Percentiles rank a stretch among this genome's conserved stretches.
Evolutionary conservation across 2,888 invertebrate species (phyloP).

Genomic region (Leptinotarsa tumamoca): DNA sequence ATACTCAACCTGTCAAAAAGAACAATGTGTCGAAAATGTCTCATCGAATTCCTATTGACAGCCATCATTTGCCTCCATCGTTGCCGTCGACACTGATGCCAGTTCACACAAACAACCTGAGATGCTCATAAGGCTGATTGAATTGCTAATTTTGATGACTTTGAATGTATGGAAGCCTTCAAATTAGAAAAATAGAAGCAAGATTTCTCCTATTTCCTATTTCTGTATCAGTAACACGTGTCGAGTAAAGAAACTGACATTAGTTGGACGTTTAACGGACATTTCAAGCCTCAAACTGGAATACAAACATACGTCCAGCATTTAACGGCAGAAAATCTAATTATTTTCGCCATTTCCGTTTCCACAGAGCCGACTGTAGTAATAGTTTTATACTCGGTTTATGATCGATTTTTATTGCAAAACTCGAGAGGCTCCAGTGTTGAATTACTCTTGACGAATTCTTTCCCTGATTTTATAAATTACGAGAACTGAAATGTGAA

Average conservation of each 20-base stretch:
- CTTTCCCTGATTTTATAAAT: no score
- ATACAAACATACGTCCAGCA: slow-evolving; percentile 5
- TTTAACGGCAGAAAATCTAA: slow-evolving; percentile 12
- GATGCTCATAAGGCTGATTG: no score
- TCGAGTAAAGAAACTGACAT: not conserved
- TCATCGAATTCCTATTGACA: no score
- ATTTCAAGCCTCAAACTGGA: slow-evolving; percentile 1
- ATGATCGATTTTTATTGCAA: slow-evolving; percentile 16
- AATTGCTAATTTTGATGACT: no score
- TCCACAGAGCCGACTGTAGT: not conserved
- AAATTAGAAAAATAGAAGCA: no score
- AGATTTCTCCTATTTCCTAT: not conserved
- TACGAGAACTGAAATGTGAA: no score
- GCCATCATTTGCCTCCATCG: no score
- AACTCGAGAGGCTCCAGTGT: not conserved
- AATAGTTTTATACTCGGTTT: slow-evolving; percentile 1
- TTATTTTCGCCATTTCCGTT: slow-evolving; percentile 14
- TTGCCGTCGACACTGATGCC: no score
- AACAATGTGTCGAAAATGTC: no score
- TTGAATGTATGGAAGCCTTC: no score
- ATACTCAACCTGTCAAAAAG: no score
- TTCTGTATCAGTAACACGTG: not conserved
- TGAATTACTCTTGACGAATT: not conserved
- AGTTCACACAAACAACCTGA: no score
- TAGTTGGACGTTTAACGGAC: not conserved